A percentile compares a stretch with the other conserved stretches of the same genome.
Evolutionary conservation across 2,113 vertebrate genomes (phyloP).

Genomic region (Manacus vitellinus): DNA sequence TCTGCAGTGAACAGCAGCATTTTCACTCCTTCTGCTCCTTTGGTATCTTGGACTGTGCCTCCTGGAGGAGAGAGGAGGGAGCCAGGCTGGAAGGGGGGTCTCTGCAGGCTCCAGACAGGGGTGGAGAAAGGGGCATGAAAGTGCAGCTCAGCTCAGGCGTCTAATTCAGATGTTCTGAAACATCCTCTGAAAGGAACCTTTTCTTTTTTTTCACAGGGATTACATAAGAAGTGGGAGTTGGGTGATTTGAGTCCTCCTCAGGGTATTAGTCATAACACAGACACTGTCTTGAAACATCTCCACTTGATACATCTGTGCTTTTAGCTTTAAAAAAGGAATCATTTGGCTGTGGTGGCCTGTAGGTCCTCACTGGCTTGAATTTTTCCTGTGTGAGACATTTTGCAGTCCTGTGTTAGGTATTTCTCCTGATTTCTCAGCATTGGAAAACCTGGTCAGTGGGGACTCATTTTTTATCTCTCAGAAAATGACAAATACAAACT

Average conservation of each 20-base stretch:
- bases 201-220: not conserved
- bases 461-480: conserved; percentile 32
- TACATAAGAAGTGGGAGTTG: not conserved
- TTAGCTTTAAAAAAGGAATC: not conserved
- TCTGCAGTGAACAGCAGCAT: not conserved
- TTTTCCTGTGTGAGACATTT: not conserved
- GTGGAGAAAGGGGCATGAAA: not conserved
- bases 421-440: not conserved
- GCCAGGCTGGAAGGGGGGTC: not conserved
- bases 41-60: accelerated
- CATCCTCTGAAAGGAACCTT: not conserved
- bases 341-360: not conserved
- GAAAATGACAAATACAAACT: conserved; percentile 39
- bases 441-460: not conserved
- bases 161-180: not conserved
- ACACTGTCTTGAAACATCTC: not conserved
- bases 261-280: conserved; percentile 20
- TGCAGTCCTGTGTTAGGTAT: not conserved
- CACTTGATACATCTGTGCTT: not conserved
- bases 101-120: not conserved
- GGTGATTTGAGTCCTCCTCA: not conserved
- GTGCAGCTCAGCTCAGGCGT: not conserved
- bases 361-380: not conserved
- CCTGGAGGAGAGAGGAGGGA: not conserved
- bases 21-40: accelerated